Evolutionary conservation across 64 coral and sea anemone species (phyloP).

Genomic region (Stylophora pistillata): DNA sequence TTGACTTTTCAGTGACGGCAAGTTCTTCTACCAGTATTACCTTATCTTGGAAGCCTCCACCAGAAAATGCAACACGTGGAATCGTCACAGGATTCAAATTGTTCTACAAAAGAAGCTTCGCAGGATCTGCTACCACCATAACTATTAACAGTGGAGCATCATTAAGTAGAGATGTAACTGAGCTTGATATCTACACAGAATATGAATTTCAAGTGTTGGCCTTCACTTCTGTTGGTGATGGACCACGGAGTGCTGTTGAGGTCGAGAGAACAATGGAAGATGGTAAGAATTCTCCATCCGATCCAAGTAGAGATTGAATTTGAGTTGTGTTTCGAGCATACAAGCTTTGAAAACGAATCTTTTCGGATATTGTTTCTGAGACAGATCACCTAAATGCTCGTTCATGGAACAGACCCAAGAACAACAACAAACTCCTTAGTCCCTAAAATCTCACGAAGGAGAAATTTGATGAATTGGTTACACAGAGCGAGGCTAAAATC

Average conservation of each 20-base stretch:
- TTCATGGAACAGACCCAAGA: too few species aligned
- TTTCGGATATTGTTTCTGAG: too few species aligned
- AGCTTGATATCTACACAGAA: neutral
- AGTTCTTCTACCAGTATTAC: neutral
- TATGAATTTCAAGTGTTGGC: constrained; percentile 38
- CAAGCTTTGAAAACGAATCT: too few species aligned
- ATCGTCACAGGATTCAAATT: neutral
- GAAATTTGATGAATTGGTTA: too few species aligned
- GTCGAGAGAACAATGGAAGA: neutral
- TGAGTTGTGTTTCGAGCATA: too few species aligned
- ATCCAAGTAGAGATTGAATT: too few species aligned
- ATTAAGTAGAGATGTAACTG: neutral
- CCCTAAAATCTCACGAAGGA: too few species aligned
- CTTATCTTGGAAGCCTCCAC: neutral
- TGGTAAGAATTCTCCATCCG: too few species aligned
- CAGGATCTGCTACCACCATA: neutral
- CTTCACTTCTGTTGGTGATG: neutral
- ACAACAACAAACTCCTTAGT: too few species aligned
- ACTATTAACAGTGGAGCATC: neutral
- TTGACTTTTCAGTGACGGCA: neutral
- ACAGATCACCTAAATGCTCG: too few species aligned
- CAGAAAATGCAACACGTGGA: neutral
- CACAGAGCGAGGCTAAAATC: too few species aligned
- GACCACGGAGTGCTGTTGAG: neutral
- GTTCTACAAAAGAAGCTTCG: neutral